Conservation (phyloP, 2,888 invertebrate species). For the Actias luna region DNA sequence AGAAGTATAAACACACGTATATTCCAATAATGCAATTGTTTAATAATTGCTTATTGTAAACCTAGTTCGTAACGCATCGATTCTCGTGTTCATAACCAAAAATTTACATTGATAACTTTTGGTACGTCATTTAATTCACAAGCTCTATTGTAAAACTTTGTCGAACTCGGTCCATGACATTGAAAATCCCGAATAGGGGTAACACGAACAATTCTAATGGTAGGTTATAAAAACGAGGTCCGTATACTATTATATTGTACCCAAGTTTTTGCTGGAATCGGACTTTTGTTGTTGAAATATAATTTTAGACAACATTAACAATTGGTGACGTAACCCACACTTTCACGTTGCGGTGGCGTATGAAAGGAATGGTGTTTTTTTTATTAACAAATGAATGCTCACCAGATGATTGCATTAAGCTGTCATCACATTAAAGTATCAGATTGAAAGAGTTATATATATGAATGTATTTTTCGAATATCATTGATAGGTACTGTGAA, state of each 20-base stretch:
- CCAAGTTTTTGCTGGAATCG: background rate
- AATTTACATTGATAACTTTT: background rate
- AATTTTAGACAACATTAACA: background rate
- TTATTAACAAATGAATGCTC: constrained; percentile 38
- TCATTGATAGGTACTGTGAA: background rate
- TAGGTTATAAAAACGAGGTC: background rate
- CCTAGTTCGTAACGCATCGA: background rate
- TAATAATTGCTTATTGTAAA: background rate
- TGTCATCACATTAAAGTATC: constrained; percentile 46
- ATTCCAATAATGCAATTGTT: background rate
- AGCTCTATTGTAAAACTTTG: background rate
- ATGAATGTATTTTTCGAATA: constrained; percentile 31
- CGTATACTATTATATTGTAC: background rate
- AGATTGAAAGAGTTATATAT: constrained; percentile 33
- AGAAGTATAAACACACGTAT: too few species aligned
- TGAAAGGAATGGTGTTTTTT: constrained; percentile 57
- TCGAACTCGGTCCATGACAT: background rate
- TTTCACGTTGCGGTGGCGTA: constrained; percentile 36
- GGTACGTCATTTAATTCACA: background rate
- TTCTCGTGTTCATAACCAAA: background rate
- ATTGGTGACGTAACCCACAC: constrained; percentile 36
- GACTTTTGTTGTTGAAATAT: background rate
- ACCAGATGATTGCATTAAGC: constrained; percentile 60
- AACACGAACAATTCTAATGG: background rate
- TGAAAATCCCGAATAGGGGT: background rate